phyloP scores from a whole-genome alignment of 2,113 vertebrate genomes.

The Eulacestoma nigropectus region DNA sequence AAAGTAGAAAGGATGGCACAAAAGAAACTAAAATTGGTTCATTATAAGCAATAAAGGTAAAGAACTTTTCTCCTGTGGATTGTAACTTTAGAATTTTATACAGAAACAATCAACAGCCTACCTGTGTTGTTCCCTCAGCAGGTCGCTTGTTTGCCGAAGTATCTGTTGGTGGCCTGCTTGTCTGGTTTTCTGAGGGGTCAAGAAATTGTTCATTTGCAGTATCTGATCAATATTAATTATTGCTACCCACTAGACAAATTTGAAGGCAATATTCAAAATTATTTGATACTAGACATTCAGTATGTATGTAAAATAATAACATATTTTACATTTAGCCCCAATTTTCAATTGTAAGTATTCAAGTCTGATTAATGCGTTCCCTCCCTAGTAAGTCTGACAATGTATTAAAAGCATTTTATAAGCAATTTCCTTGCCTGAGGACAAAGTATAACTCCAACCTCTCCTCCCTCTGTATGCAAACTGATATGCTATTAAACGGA shows the following conservation, averaged over 20 bases:
- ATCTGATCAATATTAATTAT: background rate
- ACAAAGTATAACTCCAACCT: background rate
- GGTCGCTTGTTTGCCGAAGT: constrained; percentile 70
- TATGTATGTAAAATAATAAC: background rate
- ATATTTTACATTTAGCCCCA: background rate
- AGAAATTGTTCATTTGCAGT: constrained; percentile 55
- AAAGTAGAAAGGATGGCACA: background rate
- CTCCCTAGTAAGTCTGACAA: background rate
- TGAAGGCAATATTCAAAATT: background rate
- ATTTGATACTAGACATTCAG: background rate
- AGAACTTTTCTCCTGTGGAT: constrained; percentile 25
- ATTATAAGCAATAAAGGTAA: background rate
- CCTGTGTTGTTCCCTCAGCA: constrained; percentile 70
- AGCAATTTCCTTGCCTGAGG: background rate
- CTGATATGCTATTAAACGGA: background rate
- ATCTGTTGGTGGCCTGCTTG: constrained; percentile 70
- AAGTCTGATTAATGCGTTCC: background rate
- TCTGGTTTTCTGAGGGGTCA: constrained; percentile 71
- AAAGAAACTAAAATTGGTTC: background rate
- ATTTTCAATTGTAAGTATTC: background rate
- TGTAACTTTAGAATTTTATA: constrained; percentile 36
- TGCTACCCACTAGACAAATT: background rate
- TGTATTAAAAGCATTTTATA: background rate
- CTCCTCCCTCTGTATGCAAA: background rate
- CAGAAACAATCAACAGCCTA: constrained; percentile 54